A percentile compares a stretch with the other conserved stretches of the same genome.
Evolutionary conservation across 2,888 invertebrate species (phyloP).

Genomic region (Caenorhabditis sp.): DNA sequence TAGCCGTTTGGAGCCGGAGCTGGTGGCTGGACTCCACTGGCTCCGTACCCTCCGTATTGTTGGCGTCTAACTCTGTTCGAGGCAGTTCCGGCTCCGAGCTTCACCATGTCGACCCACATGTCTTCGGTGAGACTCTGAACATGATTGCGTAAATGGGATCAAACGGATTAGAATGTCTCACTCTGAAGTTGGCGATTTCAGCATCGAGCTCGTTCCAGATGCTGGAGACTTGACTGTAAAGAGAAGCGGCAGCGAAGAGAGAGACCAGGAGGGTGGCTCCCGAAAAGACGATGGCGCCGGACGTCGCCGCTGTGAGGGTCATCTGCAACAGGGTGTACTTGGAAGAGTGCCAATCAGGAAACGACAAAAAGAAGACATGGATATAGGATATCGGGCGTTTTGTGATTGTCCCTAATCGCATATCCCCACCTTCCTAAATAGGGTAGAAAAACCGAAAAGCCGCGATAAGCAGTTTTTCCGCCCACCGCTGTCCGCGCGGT

Average conservation of each 20-base stretch:
- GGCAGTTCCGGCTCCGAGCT: conserved; percentile 76
- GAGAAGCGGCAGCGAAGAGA: conserved; percentile 69
- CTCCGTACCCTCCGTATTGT: conserved; percentile 76
- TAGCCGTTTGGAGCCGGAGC: conserved; percentile 50
- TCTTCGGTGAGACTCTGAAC: conserved; percentile 71
- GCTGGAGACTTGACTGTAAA: conserved; percentile 73
- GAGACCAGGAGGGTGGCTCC: conserved; percentile 75
- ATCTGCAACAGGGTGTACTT: conserved; percentile 52
- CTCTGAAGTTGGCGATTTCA: conserved; percentile 77
- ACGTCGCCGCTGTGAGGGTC: conserved; percentile 73
- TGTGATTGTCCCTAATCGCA: conserved; percentile 49
- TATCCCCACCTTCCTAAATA: conserved; percentile 39
- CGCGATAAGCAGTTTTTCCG: conserved; percentile 30
- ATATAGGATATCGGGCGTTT: conserved; percentile 22
- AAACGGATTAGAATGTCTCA: no score
- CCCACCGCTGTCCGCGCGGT: conserved; percentile 3
- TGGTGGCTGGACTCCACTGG: conserved; percentile 64
- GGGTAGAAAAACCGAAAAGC: conserved; percentile 55
- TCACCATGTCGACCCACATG: conserved; percentile 77
- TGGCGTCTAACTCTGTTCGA: conserved; percentile 77
- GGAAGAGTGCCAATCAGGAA: conserved; percentile 13
- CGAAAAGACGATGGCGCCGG: conserved; percentile 74
- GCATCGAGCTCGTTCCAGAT: conserved; percentile 77
- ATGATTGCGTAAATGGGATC: no score
- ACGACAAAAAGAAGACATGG: conserved; percentile 20